Base-by-base conservation (phyloP, 2,113 vertebrate species). In the Hydrolagus affinis region DNA sequence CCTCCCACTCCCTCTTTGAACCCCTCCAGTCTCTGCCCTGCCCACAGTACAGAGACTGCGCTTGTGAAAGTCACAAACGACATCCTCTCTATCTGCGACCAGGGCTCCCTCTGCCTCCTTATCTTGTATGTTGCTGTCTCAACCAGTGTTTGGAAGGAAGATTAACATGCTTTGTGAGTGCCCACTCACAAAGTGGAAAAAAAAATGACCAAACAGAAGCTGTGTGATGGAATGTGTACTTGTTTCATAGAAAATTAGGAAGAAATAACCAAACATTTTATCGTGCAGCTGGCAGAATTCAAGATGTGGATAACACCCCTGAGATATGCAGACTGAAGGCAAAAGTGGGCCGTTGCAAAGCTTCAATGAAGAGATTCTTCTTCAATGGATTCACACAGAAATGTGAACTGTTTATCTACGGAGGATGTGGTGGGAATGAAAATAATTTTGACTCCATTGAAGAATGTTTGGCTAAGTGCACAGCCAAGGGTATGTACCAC, bases 361-460 rank as follows among this genome's bases (percentile, higher is more conserved):
- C 95, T n/a, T 75, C 93, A 12, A 90, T 92, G 23, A 85, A 87
- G 0, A 92, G 92, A 0, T 97, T 89, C 85, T 96, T 94, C 90
- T 98, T 96, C 89, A 91, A 94, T 0, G 88, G 94, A 1, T 90
- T 92, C 80, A 94, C 92, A 0, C 91, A 85, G 0, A 87, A 62
- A 25, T 98, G 97, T 59, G 93, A 96, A 87, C 21, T 19, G 0
- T 99, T 98, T 86, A 91, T 94, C 2, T 99, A 95, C 0, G 96
- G 97, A 1, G 97, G 97, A n/a, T 99, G 97, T n/a, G 85, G 89
- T 0, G 97, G 97, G 78, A 98, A 99, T 70, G 85, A 88, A 64
- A 99, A 98, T 92, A 96, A 96, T 86, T 99, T 98, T 30, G 72
- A 88, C 1, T 96, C 90, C 0, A 0, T 93, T 86, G 92, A 95